Base-by-base conservation (phyloP, 2,113 vertebrate genomes). In the Cinclus cinclus region DNA sequence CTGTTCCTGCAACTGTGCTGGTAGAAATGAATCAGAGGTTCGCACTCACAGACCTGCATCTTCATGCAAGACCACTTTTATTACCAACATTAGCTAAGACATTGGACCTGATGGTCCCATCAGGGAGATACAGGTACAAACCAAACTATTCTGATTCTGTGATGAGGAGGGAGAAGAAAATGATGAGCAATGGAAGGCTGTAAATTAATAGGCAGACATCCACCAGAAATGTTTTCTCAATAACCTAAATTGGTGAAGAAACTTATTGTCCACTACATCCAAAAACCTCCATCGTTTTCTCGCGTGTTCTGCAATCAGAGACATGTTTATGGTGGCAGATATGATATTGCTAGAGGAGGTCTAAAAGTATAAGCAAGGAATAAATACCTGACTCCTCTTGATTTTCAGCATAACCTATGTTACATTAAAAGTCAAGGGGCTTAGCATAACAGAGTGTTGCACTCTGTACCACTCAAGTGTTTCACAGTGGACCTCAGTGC, bases 221-320 rank as follows among this genome's bases (percentile, higher is more conserved):
- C 27, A 71, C 35, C 27, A 75, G 47, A 78, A 86, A 39, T 31
- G 6, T 9, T 56, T 81, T 63, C 21, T 75, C 47, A 63, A 67
- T 74, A 58, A 11, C 30, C 27, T 59, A 59, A 78, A 75, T 5
- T 2, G 1, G 10, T 24, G 24, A 39, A 68, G 52, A 75, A 84
- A 84, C 53, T 78, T 55, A 23, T 35, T 60, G 25, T 60, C 56
- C n/a, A 24, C 41, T 37, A 71, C 23, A 27, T 75, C 25, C 44
- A 75, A 56, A 92, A 84, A 12, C 13, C 35, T 85, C 18, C n/a
- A n/a, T 52, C 41, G 68, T 37, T 82, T 42, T 19, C 65, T 73
- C 0, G 0, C 31, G 65, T 84, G 27, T 9, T 10, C n/a, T 20
- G 8, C 31, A 79, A 52, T 49, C n/a, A 60, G 60, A 64, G 22